Conservation (phyloP, 2,113 vertebrate species). For the Larimichthys crocea region DNA sequence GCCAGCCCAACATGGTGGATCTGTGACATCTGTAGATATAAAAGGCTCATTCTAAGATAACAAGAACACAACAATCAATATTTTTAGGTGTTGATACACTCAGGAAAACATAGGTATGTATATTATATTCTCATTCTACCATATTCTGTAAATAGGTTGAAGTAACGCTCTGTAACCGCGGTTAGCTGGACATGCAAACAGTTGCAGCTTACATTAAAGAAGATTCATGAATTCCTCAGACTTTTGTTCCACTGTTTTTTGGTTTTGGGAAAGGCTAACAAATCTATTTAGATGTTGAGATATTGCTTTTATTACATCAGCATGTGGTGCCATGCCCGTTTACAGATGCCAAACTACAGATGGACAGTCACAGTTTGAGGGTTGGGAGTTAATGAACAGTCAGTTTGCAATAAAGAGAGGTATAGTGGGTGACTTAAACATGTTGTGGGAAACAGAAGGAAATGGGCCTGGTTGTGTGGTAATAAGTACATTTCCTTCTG, state of each 20-base stretch:
- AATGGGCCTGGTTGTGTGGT: slow-evolving; percentile 25
- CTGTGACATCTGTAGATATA: no score
- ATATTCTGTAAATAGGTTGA: no score
- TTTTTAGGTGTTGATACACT: no score
- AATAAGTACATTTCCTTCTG: slow-evolving; percentile 66
- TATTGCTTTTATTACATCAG: background rate
- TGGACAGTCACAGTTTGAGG: background rate
- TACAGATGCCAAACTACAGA: background rate
- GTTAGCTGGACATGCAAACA: background rate
- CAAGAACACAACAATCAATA: no score
- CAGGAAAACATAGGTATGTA: no score
- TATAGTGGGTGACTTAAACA: slow-evolving; percentile 9
- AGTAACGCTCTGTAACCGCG: no score
- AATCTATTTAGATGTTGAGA: background rate
- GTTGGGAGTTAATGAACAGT: background rate
- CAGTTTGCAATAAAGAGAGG: slow-evolving; percentile 2
- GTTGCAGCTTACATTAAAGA: background rate
- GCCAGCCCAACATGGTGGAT: no score
- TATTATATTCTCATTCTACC: no score
- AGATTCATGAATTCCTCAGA: background rate
- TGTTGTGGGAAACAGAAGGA: slow-evolving; percentile 26
- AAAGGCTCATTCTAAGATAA: no score
- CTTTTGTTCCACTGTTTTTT: background rate
- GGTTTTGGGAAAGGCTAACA: background rate
- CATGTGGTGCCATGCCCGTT: background rate